Conservation (phyloP, 1,140 invertebrate genomes). For the Aradophagus sp. region DNA sequence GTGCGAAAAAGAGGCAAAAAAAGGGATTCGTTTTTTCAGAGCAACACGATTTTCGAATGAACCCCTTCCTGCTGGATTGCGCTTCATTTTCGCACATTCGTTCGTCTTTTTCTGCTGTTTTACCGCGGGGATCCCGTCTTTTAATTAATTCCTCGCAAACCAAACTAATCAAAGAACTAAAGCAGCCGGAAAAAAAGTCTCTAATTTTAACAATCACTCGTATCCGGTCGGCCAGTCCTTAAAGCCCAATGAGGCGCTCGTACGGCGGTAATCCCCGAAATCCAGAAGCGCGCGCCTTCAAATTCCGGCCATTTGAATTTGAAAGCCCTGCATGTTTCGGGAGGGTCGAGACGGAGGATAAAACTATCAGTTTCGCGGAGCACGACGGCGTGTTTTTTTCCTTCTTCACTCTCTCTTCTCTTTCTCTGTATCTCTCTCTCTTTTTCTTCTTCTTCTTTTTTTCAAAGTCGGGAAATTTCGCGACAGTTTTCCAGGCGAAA, state of each 20-base stretch:
- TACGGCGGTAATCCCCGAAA: conserved; percentile 19
- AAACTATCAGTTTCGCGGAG: conserved; percentile 14
- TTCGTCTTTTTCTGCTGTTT: no score
- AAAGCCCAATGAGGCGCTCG: conserved; percentile 15
- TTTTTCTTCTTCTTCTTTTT: no score
- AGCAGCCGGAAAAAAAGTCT: conserved; percentile 12
- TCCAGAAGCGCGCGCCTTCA: conserved; percentile 23
- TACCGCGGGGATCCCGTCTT: conserved; percentile 36
- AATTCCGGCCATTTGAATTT: conserved; percentile 32
- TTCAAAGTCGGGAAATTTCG: no score
- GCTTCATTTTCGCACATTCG: conserved; percentile 7
- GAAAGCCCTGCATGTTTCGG: conserved; percentile 14
- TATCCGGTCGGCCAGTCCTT: background rate
- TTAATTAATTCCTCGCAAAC: conserved; percentile 35
- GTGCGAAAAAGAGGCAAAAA: no score
- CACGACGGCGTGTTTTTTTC: no score
- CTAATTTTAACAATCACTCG: conserved; percentile 36
- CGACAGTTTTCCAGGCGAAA: no score
- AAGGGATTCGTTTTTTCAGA: no score
- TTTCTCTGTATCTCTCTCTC: no score
- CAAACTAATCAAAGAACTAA: conserved; percentile 45
- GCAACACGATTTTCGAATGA: no score
- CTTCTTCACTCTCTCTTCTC: no score
- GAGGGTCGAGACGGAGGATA: background rate
- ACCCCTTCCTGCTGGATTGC: no score